Evolutionary conservation across 2,797 vertebrate species (phyloP).

Genomic region (Mycteria americana): DNA sequence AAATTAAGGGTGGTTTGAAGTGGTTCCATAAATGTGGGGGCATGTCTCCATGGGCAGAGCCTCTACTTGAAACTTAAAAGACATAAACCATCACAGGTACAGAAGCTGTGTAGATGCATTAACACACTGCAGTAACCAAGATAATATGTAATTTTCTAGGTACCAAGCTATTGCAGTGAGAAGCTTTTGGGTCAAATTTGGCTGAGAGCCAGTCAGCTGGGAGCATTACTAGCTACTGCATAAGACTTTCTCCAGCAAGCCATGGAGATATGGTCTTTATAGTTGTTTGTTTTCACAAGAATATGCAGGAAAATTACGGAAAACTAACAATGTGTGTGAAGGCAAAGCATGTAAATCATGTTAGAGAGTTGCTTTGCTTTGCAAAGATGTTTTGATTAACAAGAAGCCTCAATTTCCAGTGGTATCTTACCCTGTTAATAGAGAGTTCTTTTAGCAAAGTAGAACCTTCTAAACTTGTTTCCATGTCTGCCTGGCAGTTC

Average conservation of each 20-base stretch:
- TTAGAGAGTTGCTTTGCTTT: neutral
- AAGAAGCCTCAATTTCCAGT: neutral
- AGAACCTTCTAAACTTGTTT: neutral
- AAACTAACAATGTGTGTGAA: neutral
- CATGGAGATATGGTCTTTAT: neutral
- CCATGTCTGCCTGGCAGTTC: neutral
- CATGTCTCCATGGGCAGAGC: neutral
- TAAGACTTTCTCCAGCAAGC: neutral
- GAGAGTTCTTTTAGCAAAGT: neutral
- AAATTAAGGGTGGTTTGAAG: neutral
- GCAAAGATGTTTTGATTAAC: neutral
- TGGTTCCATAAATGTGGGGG: neutral
- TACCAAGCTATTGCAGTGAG: neutral
- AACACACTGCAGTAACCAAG: neutral
- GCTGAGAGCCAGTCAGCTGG: neutral
- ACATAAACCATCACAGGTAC: neutral
- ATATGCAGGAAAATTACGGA: neutral
- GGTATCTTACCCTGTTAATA: neutral
- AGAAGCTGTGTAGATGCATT: neutral
- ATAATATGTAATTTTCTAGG: neutral
- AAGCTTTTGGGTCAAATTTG: neutral
- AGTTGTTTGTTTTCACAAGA: accelerated
- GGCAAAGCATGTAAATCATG: neutral
- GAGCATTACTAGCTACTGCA: neutral
- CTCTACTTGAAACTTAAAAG: neutral